Base-by-base conservation (phyloP, 2,888 invertebrate species). In the Aricia artaxerxes region DNA sequence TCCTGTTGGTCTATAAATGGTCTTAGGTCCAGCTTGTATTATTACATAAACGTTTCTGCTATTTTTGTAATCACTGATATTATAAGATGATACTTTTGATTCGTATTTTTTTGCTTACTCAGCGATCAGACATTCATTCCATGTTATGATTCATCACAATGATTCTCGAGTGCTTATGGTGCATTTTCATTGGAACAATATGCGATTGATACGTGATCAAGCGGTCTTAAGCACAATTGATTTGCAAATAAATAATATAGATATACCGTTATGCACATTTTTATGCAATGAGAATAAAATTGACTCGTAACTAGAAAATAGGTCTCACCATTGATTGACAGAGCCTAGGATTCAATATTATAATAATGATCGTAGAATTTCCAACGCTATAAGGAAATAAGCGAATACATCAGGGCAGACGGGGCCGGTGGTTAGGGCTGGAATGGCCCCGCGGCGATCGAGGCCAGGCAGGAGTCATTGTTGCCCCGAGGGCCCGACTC, bases 391-490 rank as follows among this genome's bases (percentile, higher is more conserved):
- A 69, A 69, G 69, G 69, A 69, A 69, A 69, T 69, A 69, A 69
- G 35, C 35, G 69, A 69, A 69, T 69, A 38, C 69, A 69, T 69
- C 69, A 69, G 78, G 80, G 79, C 81, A 81, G 85, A 84, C 84
- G 83, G 87, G 87, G 87, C 86, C 88, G 84, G 86, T 91, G 88
- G 91, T 92, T 90, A 87, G 84, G 87, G 83, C 83, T 85, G 85
- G 88, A 87, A 87, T 87, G 86, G 84, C 90, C 93, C 90, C 82
- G 85, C 79, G 91, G 93, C 92, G 85, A 83, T 87, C 85, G 84
- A 35, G 83, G 86, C 86, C 89, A 87, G 87, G 84, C 88, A 82
- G 90, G 91, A 91, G 88, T 91, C 91, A 84, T 85, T 85, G 88
- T 90, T 89, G 91, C 90, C 91, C 87, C 89, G 88, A 85, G 89